A percentile compares a stretch with the other conserved stretches of the same genome.
Conservation (phyloP, 2,888 invertebrate genomes). For the Thelaira solivaga region DNA sequence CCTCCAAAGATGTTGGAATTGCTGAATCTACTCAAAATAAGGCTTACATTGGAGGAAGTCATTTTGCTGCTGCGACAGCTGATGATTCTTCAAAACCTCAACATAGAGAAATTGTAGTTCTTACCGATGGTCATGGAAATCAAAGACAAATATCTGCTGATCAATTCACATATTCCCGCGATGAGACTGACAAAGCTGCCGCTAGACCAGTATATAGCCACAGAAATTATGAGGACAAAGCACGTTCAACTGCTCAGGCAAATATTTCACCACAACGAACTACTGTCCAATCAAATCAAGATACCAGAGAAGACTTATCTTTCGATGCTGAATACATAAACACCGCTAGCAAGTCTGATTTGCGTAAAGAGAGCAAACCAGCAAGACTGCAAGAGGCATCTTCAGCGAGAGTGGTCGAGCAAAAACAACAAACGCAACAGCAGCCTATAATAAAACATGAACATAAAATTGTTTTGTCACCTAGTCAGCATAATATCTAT, state of each 20-base stretch:
- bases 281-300: slow-evolving; percentile 12
- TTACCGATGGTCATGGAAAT: slow-evolving; percentile 69
- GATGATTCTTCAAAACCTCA: slow-evolving; percentile 57
- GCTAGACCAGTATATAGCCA: slow-evolving; percentile 33
- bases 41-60: slow-evolving; percentile 54
- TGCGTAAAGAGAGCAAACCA: slow-evolving; percentile 67
- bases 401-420: slow-evolving; percentile 42
- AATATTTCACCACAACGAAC: slow-evolving; percentile 36
- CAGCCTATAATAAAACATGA: slow-evolving; percentile 68
- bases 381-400: slow-evolving; percentile 68
- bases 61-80: slow-evolving; percentile 44
- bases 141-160: slow-evolving; percentile 69
- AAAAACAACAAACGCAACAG: slow-evolving; percentile 33
- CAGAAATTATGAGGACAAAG: slow-evolving; percentile 26
- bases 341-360: slow-evolving; percentile 67
- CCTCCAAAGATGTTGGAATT: slow-evolving; percentile 66
- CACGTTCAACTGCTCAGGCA: slow-evolving; percentile 31
- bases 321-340: slow-evolving; percentile 70
- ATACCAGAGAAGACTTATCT: slow-evolving; percentile 31
- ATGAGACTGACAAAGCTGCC: slow-evolving; percentile 65
- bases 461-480: slow-evolving; percentile 71
- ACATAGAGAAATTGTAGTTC: slow-evolving; percentile 63
- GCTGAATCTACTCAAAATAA: slow-evolving; percentile 67
- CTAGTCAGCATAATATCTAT: slow-evolving; percentile 73
- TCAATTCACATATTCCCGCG: slow-evolving; percentile 67